Evolutionary conservation across 1,140 invertebrate species (phyloP), one percentile per base, ranked within the genome.

Genomic region (Philaenus spumarius): DNA sequence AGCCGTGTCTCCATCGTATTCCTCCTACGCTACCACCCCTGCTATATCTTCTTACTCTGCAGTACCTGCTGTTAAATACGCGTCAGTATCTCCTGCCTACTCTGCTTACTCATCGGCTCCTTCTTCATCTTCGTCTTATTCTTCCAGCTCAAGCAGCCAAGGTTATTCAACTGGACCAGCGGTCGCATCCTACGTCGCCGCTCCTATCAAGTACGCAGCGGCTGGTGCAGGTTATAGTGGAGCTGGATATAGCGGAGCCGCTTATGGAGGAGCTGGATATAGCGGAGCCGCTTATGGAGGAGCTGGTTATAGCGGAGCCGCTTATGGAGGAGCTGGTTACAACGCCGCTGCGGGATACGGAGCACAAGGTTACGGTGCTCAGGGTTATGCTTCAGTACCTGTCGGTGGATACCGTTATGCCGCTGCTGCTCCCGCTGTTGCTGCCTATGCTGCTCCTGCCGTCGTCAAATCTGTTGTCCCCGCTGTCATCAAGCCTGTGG

Each of bases 401-500:
- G 26, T 9, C 26, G 26, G 26, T 4, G 26, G 26, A 30, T 4
- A 30, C 26, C 26, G 26, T 4, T 39, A 30, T 39, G 23, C 19
- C 20, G 20, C n/a, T 39, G 23, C 19, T 20, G 20, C n/a, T 3
- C 48, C 53, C 53, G 39, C 52, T 1, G n/a, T 26, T 12, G 37
- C 54, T 15, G 48, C 62, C 15, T 43, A 51, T 12, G 51, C 45
- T 1, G 58, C 55, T 37, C 24, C 61, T 14, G 51, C 57, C 15
- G 51, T 58, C 24, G 35, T 45, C 6, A 59, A 42, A 1, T 58
- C 43, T 9, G 23, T 37, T 17, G 58, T 54, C 24, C 34, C 51
- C n/a, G 50, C 59, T 35, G 54, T 59, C 7, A 54, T 34, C 51
- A 67, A 67, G 52, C 58, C 56, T 17, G 60, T 64, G 5, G 59